Conservation (phyloP, 2,888 invertebrate genomes). For the Nasonia oneida region DNA sequence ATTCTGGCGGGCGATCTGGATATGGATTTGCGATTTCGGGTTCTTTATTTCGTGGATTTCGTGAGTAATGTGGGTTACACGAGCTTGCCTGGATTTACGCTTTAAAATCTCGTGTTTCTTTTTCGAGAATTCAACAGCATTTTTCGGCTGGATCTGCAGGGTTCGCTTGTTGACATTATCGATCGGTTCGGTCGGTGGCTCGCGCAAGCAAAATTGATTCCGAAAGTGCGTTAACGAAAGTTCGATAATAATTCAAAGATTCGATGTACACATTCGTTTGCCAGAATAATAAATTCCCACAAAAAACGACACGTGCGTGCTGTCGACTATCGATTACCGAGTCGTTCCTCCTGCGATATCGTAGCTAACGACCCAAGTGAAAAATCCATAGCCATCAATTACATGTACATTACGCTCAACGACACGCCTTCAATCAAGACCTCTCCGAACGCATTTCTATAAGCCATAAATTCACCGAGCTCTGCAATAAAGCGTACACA, state of each 20-base stretch:
- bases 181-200: background rate
- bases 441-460: background rate
- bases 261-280: too few relatives aligned
- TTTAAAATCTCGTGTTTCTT: background rate
- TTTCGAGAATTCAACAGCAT: too few relatives aligned
- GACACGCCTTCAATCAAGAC: background rate
- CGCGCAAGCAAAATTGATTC: background rate
- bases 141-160: too few relatives aligned
- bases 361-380: background rate
- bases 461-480: background rate
- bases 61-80: background rate
- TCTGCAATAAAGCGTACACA: background rate
- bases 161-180: too few relatives aligned
- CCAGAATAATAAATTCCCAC: too few relatives aligned
- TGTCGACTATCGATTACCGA: background rate
- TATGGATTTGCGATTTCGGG: background rate
- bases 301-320: background rate
- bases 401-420: background rate
- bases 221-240: too few relatives aligned
- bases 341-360: background rate
- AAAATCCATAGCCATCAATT: conserved; percentile 12
- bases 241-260: too few relatives aligned
- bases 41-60: background rate
- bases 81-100: background rate
- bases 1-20: background rate